Percentiles rank a stretch among this genome's conserved stretches.
phyloP scores from a whole-genome alignment of 2,888 invertebrate species.

The Diarsia mendica region DNA sequence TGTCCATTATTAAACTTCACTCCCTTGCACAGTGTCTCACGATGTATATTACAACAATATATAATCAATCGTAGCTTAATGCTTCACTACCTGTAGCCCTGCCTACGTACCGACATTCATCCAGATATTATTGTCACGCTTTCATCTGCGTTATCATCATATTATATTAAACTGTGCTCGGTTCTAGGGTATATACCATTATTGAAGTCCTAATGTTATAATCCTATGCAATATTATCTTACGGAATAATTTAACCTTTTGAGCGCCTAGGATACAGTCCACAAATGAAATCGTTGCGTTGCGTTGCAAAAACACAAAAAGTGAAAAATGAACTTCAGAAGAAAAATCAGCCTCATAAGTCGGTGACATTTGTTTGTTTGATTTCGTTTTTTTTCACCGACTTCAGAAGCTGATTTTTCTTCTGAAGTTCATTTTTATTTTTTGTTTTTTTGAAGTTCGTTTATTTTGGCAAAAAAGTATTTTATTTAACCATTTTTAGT shows the following conservation, averaged over 20 bases:
- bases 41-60: conserved; percentile 37
- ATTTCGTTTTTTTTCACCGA: no score
- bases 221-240: conserved; percentile 44
- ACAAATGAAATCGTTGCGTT: no score
- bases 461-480: no score
- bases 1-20: conserved; percentile 5
- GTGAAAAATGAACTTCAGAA: no score
- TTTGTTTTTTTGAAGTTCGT: no score
- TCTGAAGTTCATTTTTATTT: no score
- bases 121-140: conserved; percentile 40
- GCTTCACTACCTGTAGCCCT: conserved; percentile 30
- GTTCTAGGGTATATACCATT: conserved; percentile 54
- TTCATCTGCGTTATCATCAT: conserved; percentile 16
- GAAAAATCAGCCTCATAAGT: no score
- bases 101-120: conserved; percentile 20
- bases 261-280: no score
- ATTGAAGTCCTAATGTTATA: conserved; percentile 51
- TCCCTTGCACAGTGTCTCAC: conserved; percentile 12
- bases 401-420: no score
- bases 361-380: no score
- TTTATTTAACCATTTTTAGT: no score
- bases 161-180: conserved; percentile 43
- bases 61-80: conserved; percentile 28
- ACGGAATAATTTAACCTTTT: conserved; percentile 31
- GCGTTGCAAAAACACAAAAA: no score